These are phyloP conservation scores for Leucophenga montana DNA, from an alignment of 2,888 invertebrate genomes.

Conservation along the genomic window DNA sequence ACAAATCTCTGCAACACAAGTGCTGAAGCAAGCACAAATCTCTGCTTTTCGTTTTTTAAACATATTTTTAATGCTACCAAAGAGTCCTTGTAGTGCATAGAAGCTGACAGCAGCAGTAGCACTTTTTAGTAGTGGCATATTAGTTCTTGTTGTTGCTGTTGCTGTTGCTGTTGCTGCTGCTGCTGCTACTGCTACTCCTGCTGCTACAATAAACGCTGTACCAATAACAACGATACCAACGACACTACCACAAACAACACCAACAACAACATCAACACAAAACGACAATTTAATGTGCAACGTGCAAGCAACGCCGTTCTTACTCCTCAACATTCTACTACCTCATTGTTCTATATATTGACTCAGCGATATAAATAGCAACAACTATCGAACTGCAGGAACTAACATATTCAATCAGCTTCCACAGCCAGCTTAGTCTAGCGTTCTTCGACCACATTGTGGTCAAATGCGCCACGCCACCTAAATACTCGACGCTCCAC, in stretches of 20 bases:
- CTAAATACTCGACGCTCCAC: no score
- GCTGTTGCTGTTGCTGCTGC: constrained; percentile 3
- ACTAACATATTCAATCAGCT: constrained; percentile 24
- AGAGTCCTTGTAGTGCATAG: no score
- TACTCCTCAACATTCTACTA: no score
- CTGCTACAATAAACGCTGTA: constrained; percentile 2
- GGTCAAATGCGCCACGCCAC: background rate
- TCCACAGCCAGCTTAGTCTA: no score
- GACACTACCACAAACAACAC: background rate
- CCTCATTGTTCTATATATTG: background rate
- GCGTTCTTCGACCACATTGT: background rate
- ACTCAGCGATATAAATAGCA: background rate
- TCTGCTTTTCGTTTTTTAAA: background rate
- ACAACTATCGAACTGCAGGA: background rate
- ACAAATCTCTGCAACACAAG: constrained; percentile 13
- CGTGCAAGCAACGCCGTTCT: background rate
- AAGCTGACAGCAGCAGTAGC: no score
- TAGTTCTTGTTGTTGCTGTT: no score
- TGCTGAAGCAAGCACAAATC: constrained; percentile 16
- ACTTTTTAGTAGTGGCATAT: no score
- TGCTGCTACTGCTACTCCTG: background rate
- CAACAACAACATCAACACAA: constrained; percentile 14
- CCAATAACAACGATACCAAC: background rate
- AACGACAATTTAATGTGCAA: constrained; percentile 23
- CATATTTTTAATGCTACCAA: no score